Percentiles rank a stretch among this genome's conserved stretches.
Conservation (phyloP, 92 coral and sea anemone genomes). For the Blastomussa wellsi region DNA sequence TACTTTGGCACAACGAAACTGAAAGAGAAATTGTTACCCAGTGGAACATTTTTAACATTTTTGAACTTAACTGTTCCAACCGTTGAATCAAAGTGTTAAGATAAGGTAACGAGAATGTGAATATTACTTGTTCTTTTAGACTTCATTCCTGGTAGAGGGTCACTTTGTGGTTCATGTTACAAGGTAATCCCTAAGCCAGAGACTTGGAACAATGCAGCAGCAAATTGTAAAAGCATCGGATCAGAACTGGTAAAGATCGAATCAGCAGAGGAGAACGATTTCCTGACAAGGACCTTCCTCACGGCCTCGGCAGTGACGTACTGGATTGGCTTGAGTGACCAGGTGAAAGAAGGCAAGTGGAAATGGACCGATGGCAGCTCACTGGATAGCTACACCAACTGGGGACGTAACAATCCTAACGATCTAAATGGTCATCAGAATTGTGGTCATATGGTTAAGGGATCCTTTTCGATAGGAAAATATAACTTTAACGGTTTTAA, state of each 20-base stretch:
- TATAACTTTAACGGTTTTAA: background rate
- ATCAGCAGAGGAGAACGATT: background rate
- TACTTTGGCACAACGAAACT: too few species aligned
- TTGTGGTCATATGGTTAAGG: background rate
- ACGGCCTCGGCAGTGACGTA: background rate
- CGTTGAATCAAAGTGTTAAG: background rate
- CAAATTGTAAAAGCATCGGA: background rate
- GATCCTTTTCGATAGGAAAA: background rate
- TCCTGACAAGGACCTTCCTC: background rate
- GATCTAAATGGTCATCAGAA: background rate
- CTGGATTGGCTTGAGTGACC: slow-evolving; percentile 11
- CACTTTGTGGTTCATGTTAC: slow-evolving; percentile 1
- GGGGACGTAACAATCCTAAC: background rate
- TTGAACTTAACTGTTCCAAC: too few species aligned
- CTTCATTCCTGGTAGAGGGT: background rate
- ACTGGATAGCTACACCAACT: background rate
- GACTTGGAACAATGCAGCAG: slow-evolving; percentile 6
- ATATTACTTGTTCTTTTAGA: background rate
- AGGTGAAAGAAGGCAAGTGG: background rate
- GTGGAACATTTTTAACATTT: too few species aligned
- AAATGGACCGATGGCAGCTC: background rate
- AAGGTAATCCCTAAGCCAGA: background rate
- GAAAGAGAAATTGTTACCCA: too few species aligned
- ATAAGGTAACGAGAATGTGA: background rate
- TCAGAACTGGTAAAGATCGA: slow-evolving; percentile 6